phyloP scores from a whole-genome alignment of 2,797 vertebrate species.

The Sardinella longiceps region DNA sequence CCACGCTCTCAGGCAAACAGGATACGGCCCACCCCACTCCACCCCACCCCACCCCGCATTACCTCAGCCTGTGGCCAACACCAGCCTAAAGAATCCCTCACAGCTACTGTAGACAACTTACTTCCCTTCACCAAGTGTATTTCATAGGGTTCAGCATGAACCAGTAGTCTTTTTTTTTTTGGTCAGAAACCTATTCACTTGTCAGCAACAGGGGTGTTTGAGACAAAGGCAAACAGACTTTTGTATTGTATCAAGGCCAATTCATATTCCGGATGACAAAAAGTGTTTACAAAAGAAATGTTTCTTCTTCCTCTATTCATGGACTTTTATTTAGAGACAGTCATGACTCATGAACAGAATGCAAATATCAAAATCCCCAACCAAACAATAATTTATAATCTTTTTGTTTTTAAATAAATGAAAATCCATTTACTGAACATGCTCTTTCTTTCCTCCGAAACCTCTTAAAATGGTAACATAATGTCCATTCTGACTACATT shows the following conservation, averaged over 20 bases:
- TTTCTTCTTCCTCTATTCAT: background rate
- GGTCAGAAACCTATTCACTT: background rate
- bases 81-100: slow-evolving; percentile 28
- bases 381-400: no score
- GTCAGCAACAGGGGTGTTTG: background rate
- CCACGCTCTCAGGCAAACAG: slow-evolving; percentile 48
- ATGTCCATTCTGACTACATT: no score
- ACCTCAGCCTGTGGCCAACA: slow-evolving; percentile 37
- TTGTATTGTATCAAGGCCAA: background rate
- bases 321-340: background rate
- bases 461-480: background rate
- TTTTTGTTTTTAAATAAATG: no score
- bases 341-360: background rate
- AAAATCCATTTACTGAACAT: background rate
- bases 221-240: background rate
- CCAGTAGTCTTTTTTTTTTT: background rate
- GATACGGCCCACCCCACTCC: slow-evolving; percentile 38
- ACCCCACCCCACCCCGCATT: slow-evolving; percentile 48
- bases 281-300: background rate
- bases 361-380: background rate
- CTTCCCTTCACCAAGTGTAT: background rate
- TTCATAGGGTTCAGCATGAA: background rate
- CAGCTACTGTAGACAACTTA: slow-evolving; percentile 2
- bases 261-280: background rate
- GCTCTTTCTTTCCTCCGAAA: background rate